Evolutionary conservation across 2,797 vertebrate species (phyloP).

Genomic region (Pelochelys cantorii): DNA sequence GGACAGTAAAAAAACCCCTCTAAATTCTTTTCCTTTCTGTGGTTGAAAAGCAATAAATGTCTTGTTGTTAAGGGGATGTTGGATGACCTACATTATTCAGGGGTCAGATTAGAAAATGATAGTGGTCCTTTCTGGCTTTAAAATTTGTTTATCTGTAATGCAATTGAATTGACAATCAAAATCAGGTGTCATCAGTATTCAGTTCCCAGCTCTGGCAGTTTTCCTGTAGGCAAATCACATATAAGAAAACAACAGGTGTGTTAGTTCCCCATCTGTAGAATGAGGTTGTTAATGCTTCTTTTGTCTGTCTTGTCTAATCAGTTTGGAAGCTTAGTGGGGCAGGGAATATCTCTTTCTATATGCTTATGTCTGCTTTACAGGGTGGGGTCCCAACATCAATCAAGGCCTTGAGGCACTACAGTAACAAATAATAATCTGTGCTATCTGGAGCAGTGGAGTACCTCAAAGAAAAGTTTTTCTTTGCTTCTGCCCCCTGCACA

Average conservation of each 20-base stretch:
- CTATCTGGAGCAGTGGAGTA: not conserved
- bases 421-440: not conserved
- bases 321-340: not conserved
- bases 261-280: not conserved
- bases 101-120: not conserved
- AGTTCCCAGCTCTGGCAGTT: not conserved
- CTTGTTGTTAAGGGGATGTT: not conserved
- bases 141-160: not conserved
- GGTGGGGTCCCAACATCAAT: not conserved
- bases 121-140: not conserved
- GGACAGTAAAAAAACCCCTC: not conserved
- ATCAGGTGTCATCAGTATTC: not conserved
- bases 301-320: not conserved
- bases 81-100: not conserved
- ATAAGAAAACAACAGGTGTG: not conserved
- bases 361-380: not conserved
- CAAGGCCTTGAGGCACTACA: not conserved
- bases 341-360: not conserved
- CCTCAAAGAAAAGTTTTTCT: not conserved
- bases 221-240: accelerated
- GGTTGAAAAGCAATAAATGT: not conserved
- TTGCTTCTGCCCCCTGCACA: not conserved
- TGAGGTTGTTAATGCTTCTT: accelerated
- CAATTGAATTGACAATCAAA: not conserved
- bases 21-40: accelerated